These are phyloP conservation scores for Luperina nickerlii DNA, from an alignment of 2,888 invertebrate species.

Conservation along the genomic window DNA sequence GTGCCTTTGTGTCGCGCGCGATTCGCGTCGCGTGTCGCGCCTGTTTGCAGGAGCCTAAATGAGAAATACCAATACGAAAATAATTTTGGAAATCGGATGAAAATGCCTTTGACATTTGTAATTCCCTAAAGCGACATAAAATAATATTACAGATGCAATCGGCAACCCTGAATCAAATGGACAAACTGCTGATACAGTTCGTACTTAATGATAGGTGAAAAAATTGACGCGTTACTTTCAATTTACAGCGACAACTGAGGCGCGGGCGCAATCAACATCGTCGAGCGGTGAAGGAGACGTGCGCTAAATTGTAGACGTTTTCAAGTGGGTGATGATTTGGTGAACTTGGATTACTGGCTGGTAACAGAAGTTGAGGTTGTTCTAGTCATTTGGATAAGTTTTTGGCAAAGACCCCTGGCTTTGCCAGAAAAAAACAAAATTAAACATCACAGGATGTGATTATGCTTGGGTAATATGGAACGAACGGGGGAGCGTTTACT, in stretches of 20 bases:
- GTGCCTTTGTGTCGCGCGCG: no score
- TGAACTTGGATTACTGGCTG: background rate
- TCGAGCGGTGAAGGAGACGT: slow-evolving; percentile 5
- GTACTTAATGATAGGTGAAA: slow-evolving; percentile 62
- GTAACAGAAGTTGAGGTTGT: background rate
- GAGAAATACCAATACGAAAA: background rate
- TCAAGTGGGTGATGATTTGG: slow-evolving; percentile 17
- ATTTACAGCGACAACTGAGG: slow-evolving; percentile 57
- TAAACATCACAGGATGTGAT: background rate
- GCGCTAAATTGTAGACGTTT: slow-evolving; percentile 7
- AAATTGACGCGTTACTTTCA: slow-evolving; percentile 64
- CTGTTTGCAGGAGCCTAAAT: no score
- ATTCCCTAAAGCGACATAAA: background rate
- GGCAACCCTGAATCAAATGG: slow-evolving; percentile 50
- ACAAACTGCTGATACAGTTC: slow-evolving; percentile 58
- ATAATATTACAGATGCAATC: background rate
- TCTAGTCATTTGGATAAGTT: background rate
- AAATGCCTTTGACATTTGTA: background rate
- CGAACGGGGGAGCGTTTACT: no score
- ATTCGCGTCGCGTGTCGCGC: no score
- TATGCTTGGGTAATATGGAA: no score
- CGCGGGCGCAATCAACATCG: slow-evolving; percentile 36
- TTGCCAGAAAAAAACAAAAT: no score
- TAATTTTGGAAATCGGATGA: background rate
- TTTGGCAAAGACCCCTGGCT: background rate